Conservation (phyloP, 1,140 invertebrate species). For the Diorhabda elongata region DNA sequence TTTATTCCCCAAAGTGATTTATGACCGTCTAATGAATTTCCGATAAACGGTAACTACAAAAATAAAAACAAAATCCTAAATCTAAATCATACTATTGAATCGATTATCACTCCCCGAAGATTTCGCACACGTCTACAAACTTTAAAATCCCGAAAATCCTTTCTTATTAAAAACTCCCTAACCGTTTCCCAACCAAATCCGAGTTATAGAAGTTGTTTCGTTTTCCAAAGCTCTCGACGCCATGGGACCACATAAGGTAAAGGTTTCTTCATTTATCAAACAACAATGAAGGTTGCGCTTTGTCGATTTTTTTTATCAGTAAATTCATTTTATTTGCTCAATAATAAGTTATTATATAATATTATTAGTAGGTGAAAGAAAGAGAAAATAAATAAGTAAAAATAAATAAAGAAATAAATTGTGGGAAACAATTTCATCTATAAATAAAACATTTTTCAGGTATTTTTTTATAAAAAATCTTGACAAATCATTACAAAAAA, state of each 20-base stretch:
- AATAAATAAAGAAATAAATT: too few species aligned
- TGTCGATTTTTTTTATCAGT: background rate
- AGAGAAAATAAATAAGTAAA: too few species aligned
- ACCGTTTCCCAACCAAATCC: slow-evolving; percentile 16
- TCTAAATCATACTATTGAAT: slow-evolving; percentile 7
- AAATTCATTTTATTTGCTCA: background rate
- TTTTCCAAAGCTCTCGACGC: slow-evolving; percentile 10
- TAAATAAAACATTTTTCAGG: too few species aligned
- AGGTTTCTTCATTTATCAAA: too few species aligned
- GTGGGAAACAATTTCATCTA: too few species aligned
- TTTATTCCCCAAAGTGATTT: too few species aligned
- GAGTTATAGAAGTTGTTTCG: slow-evolving; percentile 20
- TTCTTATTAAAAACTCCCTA: slow-evolving; percentile 18
- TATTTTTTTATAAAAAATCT: too few species aligned
- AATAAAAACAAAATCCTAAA: slow-evolving; percentile 1
- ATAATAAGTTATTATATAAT: too few species aligned
- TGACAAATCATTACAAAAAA: too few species aligned
- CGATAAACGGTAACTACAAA: background rate
- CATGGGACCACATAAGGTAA: background rate
- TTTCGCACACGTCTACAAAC: slow-evolving; percentile 9
- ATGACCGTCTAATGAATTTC: background rate
- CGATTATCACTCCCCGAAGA: slow-evolving; percentile 16
- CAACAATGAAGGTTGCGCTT: background rate
- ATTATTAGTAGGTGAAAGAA: too few species aligned
- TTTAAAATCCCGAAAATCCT: slow-evolving; percentile 13